These are phyloP conservation scores for Erebia epiphron DNA, from an alignment of 2,888 invertebrate genomes.

Conservation along the genomic window DNA sequence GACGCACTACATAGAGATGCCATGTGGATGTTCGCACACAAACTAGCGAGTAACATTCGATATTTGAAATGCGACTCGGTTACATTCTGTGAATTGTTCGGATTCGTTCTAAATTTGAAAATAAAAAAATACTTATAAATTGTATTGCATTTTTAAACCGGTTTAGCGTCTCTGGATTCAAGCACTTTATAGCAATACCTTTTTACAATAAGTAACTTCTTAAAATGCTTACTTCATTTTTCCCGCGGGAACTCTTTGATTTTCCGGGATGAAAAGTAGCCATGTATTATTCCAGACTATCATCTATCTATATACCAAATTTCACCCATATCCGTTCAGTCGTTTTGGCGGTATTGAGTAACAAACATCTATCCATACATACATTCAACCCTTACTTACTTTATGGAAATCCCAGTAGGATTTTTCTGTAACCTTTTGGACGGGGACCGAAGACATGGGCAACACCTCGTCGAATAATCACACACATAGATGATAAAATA, in stretches of 20 bases:
- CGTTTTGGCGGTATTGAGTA: too few species aligned
- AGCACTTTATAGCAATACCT: too few species aligned
- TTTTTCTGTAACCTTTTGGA: neutral
- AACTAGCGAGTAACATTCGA: slow-evolving; percentile 33
- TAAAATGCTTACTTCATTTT: too few species aligned
- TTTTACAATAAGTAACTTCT: too few species aligned
- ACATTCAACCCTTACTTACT: too few species aligned
- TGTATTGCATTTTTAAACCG: neutral
- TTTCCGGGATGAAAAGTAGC: too few species aligned
- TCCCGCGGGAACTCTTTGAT: too few species aligned
- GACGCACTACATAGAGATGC: slow-evolving; percentile 28
- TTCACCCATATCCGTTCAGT: too few species aligned
- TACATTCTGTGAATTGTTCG: slow-evolving; percentile 35
- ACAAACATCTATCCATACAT: too few species aligned
- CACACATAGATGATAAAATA: neutral
- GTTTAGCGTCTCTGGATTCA: neutral
- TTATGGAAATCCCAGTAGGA: neutral
- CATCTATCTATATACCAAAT: too few species aligned
- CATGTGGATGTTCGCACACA: slow-evolving; percentile 32
- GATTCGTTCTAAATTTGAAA: slow-evolving; percentile 17
- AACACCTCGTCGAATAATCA: neutral
- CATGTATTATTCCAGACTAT: too few species aligned
- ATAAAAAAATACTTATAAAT: neutral
- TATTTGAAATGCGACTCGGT: slow-evolving; percentile 41
- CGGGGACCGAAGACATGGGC: neutral